A percentile compares a stretch with the other conserved stretches of the same genome.
Conservation (phyloP, 1,140 invertebrate species). For the Latrodectus geometricus region DNA sequence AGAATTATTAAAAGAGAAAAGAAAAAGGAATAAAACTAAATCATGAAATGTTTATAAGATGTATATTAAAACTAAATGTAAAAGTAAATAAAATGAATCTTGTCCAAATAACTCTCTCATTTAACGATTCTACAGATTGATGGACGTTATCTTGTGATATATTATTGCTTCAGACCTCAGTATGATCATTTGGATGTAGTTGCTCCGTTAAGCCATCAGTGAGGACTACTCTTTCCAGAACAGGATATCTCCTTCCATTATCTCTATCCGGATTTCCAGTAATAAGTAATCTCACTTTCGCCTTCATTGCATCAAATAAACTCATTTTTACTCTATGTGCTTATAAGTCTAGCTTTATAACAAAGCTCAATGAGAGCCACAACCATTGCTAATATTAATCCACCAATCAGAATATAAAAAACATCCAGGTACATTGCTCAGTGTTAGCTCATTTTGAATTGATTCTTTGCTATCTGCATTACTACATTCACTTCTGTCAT, state of each 20-base stretch:
- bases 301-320: slow-evolving; percentile 85
- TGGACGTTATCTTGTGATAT: slow-evolving; percentile 33
- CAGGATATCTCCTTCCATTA: slow-evolving; percentile 37
- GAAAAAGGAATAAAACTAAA: too few relatives aligned
- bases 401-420: slow-evolving; percentile 98
- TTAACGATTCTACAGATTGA: too few relatives aligned
- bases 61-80: too few relatives aligned
- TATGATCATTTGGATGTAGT: slow-evolving; percentile 40
- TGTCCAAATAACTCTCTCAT: too few relatives aligned
- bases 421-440: slow-evolving; percentile 97
- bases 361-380: slow-evolving; percentile 93
- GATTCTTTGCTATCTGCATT: slow-evolving; percentile 76
- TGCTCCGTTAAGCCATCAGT: slow-evolving; percentile 42
- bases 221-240: neutral
- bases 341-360: slow-evolving; percentile 84
- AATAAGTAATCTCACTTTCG: too few relatives aligned
- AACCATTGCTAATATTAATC: slow-evolving; percentile 85
- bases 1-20: too few relatives aligned
- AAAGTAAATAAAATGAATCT: too few relatives aligned
- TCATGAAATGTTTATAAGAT: too few relatives aligned
- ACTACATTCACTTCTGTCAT: slow-evolving; percentile 74
- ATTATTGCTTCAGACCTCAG: slow-evolving; percentile 15
- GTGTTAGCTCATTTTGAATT: slow-evolving; percentile 87
- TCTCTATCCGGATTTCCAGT: slow-evolving; percentile 72
- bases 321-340: slow-evolving; percentile 83